These are phyloP conservation scores for Girardinichthys multiradiatus DNA, from an alignment of 2,113 vertebrate species.

Conservation along the genomic window DNA sequence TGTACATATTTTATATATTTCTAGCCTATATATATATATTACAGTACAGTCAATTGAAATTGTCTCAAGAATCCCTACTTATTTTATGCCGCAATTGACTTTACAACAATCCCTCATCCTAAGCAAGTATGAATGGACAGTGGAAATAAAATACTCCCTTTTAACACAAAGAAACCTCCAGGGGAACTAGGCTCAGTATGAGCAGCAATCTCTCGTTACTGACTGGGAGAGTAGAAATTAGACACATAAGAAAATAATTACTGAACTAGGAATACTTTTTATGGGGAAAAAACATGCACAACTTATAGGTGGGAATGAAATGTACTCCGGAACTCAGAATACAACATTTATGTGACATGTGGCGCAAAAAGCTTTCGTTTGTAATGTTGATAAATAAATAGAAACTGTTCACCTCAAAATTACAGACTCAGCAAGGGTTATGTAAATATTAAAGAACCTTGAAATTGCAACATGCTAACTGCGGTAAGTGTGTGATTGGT, in stretches of 20 bases:
- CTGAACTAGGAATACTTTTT: background rate
- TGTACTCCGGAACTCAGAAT: background rate
- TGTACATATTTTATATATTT: too few relatives aligned
- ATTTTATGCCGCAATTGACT: background rate
- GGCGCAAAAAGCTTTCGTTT: too few relatives aligned
- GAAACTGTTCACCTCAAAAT: background rate
- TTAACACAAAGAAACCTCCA: background rate
- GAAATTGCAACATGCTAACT: conserved; percentile 74
- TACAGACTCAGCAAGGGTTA: background rate
- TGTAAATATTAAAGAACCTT: conserved; percentile 30
- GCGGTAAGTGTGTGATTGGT: conserved; percentile 81
- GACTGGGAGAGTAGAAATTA: too few relatives aligned
- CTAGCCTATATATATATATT: too few relatives aligned
- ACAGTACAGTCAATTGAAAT: background rate
- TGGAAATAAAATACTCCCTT: background rate
- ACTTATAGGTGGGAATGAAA: too few relatives aligned
- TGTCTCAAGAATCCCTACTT: background rate
- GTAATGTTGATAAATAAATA: background rate
- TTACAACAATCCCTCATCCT: background rate
- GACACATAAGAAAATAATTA: background rate
- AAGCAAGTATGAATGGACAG: background rate
- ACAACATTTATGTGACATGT: background rate
- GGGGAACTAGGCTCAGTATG: background rate
- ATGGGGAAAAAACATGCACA: too few relatives aligned
- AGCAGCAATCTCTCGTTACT: too few relatives aligned